These are phyloP conservation scores for Pyrgilauda ruficollis DNA, from an alignment of 2,113 vertebrate genomes.

Conservation along the genomic window DNA sequence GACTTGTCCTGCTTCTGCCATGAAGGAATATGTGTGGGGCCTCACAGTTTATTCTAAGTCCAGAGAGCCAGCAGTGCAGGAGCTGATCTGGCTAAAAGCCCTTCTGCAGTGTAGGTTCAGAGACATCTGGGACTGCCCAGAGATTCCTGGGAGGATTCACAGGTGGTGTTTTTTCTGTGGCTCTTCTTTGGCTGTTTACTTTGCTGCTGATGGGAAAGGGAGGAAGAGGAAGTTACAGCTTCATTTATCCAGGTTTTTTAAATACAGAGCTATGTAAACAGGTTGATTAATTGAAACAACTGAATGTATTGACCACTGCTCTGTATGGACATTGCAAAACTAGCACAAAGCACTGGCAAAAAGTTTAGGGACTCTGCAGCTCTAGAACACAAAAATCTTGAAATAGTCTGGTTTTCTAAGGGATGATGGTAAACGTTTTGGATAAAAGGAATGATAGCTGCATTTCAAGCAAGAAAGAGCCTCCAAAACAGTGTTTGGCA, in stretches of 20 bases:
- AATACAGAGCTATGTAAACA: conserved; percentile 57
- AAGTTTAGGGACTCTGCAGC: background rate
- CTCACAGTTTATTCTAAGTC: background rate
- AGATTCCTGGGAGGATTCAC: background rate
- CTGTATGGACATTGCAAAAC: background rate
- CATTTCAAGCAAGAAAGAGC: background rate
- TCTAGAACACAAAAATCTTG: background rate
- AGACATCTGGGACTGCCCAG: background rate
- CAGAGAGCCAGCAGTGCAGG: background rate
- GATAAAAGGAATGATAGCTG: background rate
- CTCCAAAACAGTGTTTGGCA: background rate
- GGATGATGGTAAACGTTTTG: background rate
- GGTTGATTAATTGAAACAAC: conserved; percentile 44
- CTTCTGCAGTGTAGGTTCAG: background rate
- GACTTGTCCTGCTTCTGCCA: background rate
- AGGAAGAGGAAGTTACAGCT: conserved; percentile 8
- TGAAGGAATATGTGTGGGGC: rapidly evolving
- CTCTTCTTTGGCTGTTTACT: background rate
- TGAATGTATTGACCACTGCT: background rate
- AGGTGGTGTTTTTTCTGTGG: background rate
- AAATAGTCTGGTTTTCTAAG: background rate
- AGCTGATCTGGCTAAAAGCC: background rate
- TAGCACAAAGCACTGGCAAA: background rate
- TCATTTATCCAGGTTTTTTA: conserved; percentile 35
- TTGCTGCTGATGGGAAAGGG: background rate